Percentiles rank a stretch among this genome's conserved stretches.
Evolutionary conservation across 2,888 invertebrate species (phyloP).

Genomic region (Lycia hirtaria): DNA sequence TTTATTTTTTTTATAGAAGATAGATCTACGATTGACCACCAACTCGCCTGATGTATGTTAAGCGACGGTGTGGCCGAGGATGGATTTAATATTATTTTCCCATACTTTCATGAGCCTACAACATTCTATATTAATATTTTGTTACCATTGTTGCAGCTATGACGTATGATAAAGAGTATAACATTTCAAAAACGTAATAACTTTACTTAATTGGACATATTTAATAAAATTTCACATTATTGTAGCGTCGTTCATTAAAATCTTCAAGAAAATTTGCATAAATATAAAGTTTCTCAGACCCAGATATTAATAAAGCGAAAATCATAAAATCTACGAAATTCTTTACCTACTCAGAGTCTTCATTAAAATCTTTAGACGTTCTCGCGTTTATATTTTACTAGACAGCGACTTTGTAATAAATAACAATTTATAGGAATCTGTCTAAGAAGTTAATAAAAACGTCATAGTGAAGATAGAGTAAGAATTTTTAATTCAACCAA

Average conservation of each 20-base stretch:
- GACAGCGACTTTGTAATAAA: neutral
- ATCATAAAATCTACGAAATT: conserved; percentile 14
- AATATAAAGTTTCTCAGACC: conserved; percentile 23
- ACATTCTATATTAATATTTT: no score
- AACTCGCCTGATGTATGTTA: no score
- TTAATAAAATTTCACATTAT: conserved; percentile 16
- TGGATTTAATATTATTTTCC: no score
- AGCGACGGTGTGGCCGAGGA: no score
- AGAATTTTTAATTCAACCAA: neutral
- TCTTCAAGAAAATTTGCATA: conserved; percentile 24
- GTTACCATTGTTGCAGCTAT: no score
- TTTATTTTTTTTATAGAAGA: no score
- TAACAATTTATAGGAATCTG: neutral
- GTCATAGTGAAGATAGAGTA: neutral
- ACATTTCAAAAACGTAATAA: conserved; percentile 8
- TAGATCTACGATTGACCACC: no score
- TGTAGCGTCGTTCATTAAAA: conserved; percentile 21
- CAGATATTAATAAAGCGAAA: conserved; percentile 24
- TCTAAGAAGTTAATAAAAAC: neutral
- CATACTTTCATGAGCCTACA: no score
- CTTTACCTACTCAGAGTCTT: conserved; percentile 7
- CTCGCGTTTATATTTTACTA: conserved; percentile 6
- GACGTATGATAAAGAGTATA: no score
- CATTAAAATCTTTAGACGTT: conserved; percentile 6
- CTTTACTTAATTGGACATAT: conserved; percentile 7